Base-by-base conservation (phyloP, 2,797 vertebrate genomes). In the Tachyglossus aculeatus region DNA sequence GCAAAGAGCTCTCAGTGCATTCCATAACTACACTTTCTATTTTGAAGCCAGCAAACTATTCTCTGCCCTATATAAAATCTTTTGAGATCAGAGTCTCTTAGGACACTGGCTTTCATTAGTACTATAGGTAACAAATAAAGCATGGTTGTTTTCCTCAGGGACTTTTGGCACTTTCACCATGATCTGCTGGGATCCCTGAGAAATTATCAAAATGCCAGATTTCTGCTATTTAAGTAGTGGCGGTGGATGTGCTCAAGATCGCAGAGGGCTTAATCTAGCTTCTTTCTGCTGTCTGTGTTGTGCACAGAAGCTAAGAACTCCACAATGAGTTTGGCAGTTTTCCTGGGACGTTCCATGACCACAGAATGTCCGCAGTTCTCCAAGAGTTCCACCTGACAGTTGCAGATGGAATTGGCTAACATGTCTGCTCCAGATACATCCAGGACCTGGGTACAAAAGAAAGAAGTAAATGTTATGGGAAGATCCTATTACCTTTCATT, bases 341-440 rank as follows among this genome's bases (percentile, higher is more conserved):
- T 98, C 50, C 95, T 92, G 4, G 97, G 97, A 32, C 94, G 90
- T 84, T 99, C 97, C 92, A 98, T 85, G 53, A 93, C 88, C 83
- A 99, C 95, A 0, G 94, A 91, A 88, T 99, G 98, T 41, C 97
- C 98, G 1, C 97, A 99, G 90, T 94, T 92, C 67, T 99, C 96
- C 82, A 99, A 74, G 70, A 98, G 80, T 10, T 93, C 92, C 74
- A 96, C 94, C 4, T 93, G 95, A 84, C 94, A 95, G 74, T 84
- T 84, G 0, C 94, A 85, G 41, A 96, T 83, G 0, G 91, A 86
- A 0, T 83, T 88, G 5, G 94, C 87, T 81, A 99, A 71, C 56
- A 95, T 84, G 0, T 90, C 83, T 0, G 96, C 94, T 0, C 96
- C 96, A 0, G 96, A 97, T 31, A 96, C 95, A 41, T 98, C 94